These are phyloP conservation scores for Coleophora flavipennella DNA, from an alignment of 2,888 invertebrate species.

Conservation along the genomic window DNA sequence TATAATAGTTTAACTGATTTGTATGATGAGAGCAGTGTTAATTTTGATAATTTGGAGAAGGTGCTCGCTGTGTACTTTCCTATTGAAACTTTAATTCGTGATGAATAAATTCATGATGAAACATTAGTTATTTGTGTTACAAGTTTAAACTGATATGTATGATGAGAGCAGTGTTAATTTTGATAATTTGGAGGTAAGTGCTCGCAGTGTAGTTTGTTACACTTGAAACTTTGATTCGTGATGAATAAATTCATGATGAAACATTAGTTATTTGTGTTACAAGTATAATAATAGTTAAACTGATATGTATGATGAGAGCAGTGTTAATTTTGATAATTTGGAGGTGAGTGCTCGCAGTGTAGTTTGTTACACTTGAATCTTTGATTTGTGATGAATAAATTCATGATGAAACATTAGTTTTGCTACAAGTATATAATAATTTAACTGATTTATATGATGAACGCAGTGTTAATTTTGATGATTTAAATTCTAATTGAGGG, in stretches of 20 bases:
- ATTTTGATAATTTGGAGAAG: conserved; percentile 56
- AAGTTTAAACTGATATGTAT: conserved; percentile 52
- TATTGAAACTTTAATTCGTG: no score
- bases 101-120: no score
- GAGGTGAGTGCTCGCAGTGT: no score
- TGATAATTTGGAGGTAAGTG: conserved; percentile 53
- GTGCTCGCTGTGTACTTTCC: no score
- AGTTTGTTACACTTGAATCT: no score
- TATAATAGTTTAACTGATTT: conserved; percentile 50
- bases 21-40: conserved; percentile 38
- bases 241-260: conserved; percentile 28
- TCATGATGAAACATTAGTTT: no score
- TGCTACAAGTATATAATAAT: conserved; percentile 54
- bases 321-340: no score
- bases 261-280: conserved; percentile 53
- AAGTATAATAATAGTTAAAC: conserved; percentile 57
- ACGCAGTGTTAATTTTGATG: conserved; percentile 35
- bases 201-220: neutral
- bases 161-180: conserved; percentile 41
- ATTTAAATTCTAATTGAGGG: no score
- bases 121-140: conserved; percentile 53
- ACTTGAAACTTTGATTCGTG: no score
- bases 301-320: conserved; percentile 43
- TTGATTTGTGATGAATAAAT: no score
- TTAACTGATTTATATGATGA: conserved; percentile 50